Base-by-base conservation (phyloP, 92 coral and sea anemone species). In the Anthopleura xanthogrammica region DNA sequence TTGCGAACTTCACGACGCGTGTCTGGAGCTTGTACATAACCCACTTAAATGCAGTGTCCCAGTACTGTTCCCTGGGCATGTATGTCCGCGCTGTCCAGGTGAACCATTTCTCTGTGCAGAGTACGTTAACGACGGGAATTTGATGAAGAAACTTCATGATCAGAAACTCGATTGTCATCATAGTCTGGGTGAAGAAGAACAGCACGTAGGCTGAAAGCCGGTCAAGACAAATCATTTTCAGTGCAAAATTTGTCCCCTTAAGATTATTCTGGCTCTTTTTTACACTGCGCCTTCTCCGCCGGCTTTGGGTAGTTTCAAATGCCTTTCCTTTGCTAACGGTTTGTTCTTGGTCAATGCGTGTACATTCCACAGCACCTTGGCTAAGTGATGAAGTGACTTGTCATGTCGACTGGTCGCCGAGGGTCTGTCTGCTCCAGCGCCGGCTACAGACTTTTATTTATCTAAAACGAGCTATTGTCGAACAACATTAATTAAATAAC, bases 101-200 rank as follows among this genome's bases (percentile, higher is more conserved):
- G 77, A 81, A 81, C 77, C 77, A 81, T 11, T 12, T 43, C 57
- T 48, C 84, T 12, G 84, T 81, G 41, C 68, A 43, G 50, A 64
- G 23, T 12, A 29, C 36, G 20, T 57, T 48, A 5, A 81, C 77
- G 29, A 81, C 4, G 16, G 84, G 84, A 40, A 81, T 55, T n/a
- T 70, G 64, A 39, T 81, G 84, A 46, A 81, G 84, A 23, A 81
- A 22, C 77, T 81, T 81, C 77, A 81, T 68, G 43, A 81, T 68
- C 1, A 81, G 17, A 29, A 81, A 81, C 66, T 81, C 84, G 40
- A 81, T 16, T 4, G 65, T 81, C 84, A 81, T 81, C 84, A 81
- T 43, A 23, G 65, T 48, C 23, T 81, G 77, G 52, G n/a, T 43
- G 77, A 81, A 62, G 46, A 70, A 50, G 68, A 68, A 71, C n/a